Evolutionary conservation across 2,797 vertebrate genomes (phyloP).

Genomic region (Spatula versicolor): DNA sequence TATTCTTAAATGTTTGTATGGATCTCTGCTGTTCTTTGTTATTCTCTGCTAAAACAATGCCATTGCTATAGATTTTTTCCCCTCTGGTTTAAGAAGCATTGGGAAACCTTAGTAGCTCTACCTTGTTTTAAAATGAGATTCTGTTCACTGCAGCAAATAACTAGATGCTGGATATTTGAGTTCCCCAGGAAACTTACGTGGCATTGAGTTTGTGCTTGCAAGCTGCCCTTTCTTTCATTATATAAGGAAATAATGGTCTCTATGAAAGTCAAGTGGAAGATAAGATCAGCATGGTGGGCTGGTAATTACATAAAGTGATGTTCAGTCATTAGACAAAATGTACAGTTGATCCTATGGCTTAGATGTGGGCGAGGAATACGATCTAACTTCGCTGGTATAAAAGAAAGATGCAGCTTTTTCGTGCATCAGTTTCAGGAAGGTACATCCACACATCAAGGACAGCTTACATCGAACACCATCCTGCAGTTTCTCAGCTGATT

Average conservation of each 20-base stretch:
- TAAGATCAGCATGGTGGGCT: slow-evolving; percentile 77
- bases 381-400: slow-evolving; percentile 72
- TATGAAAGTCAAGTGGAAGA: slow-evolving; percentile 68
- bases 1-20: neutral
- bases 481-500: slow-evolving; percentile 45
- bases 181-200: slow-evolving; percentile 48
- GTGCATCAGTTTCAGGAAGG: slow-evolving; percentile 22
- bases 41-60: slow-evolving; percentile 9
- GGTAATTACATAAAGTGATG: slow-evolving; percentile 77
- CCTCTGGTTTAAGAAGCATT: slow-evolving; percentile 24
- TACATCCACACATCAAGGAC: neutral
- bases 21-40: neutral
- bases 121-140: neutral
- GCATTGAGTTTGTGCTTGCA: slow-evolving; percentile 9
- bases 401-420: slow-evolving; percentile 66
- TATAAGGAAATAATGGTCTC: slow-evolving; percentile 65
- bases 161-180: slow-evolving; percentile 16
- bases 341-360: slow-evolving; percentile 80
- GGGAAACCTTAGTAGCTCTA: neutral
- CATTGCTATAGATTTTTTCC: neutral
- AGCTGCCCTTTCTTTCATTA: slow-evolving; percentile 72
- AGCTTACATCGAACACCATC: slow-evolving; percentile 10
- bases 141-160: slow-evolving; percentile 48
- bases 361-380: slow-evolving; percentile 60
- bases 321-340: slow-evolving; percentile 70